Percentiles rank a stretch among this genome's conserved stretches.
Evolutionary conservation across 1,140 invertebrate species (phyloP).

Genomic region (Pollicipes pollicipes): DNA sequence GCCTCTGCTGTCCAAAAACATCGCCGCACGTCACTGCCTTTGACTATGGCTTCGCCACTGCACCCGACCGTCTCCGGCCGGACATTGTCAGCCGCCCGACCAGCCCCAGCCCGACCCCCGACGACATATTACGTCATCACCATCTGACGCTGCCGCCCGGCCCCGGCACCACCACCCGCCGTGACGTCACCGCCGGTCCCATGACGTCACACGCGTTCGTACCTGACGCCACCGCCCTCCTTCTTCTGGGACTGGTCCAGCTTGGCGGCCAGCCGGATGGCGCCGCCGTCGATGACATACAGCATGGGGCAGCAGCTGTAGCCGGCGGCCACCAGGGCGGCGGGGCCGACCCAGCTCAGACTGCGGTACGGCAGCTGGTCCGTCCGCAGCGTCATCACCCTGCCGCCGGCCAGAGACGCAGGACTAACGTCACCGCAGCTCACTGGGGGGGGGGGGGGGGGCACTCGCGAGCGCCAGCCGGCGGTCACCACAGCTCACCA

Average conservation of each 20-base stretch:
- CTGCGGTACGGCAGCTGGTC: constrained; percentile 82
- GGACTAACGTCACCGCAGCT: too few species aligned
- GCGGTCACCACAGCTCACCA: too few species aligned
- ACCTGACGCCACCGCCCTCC: constrained; percentile 65
- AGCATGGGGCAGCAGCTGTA: constrained; percentile 89
- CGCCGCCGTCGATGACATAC: constrained; percentile 47
- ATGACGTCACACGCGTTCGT: too few species aligned
- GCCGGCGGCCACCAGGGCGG: constrained; percentile 73
- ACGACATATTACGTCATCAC: constrained; percentile 76
- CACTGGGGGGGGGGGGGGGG: constrained; percentile 36
- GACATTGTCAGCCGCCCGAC: constrained; percentile 81
- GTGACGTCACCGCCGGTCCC: too few species aligned
- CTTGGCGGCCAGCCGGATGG: constrained; percentile 57
- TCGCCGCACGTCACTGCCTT: too few species aligned
- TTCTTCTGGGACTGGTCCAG: constrained; percentile 80
- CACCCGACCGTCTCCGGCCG: too few species aligned
- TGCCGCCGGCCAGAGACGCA: too few species aligned
- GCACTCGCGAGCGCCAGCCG: too few species aligned
- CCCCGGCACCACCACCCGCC: too few species aligned
- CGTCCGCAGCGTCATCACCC: constrained; percentile 47
- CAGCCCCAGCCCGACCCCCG: constrained; percentile 66
- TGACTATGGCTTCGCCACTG: too few species aligned
- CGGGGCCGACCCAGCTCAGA: constrained; percentile 76
- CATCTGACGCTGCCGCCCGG: constrained; percentile 55
- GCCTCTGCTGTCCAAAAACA: too few species aligned